Evolutionary conservation across 2,888 invertebrate genomes (phyloP), one percentile per base, ranked within the genome.

Genomic region (Chironomus riparius): DNA sequence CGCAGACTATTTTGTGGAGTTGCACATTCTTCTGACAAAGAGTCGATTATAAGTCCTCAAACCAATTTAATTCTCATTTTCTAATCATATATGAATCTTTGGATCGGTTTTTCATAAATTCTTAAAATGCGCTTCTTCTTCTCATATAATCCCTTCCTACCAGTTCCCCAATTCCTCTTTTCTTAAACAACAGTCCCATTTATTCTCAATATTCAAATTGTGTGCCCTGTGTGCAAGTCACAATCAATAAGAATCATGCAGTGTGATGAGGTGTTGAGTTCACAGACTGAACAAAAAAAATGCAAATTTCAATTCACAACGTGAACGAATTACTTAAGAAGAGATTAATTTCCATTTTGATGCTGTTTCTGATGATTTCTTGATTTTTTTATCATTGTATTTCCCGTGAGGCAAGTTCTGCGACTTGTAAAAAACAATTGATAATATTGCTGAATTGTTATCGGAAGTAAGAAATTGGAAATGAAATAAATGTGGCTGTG

Each of bases 211-310:
- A 38, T 10, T 38, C 38, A 38, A 38, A 38, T 10, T 38, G 1
- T 38, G 13, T 18, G 56, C 18, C n/a, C 56, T 56, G 56, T 15
- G 7, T 47, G 71, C 24, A 50, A 71, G 48, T 71, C 71, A 24
- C 38, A 62, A 18, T 62, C 72, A 72, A 72, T 62, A 47, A 72
- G 28, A 6, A 24, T 72, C 72, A 72, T 50, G 72, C 62, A 61
- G 72, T 47, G 72, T 38, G 72, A 72, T 72, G 72, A 72, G 62
- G 72, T 72, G 72, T 72, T 61, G 72, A 72, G 50, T 28, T 10
- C 22, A 72, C 10, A 38, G 38, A 10, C 7, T 38, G 38, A 21
- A 56, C 18, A 15, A 56, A 47, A n/a, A n/a, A 38, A 72, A 72
- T 72, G 72, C 72, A 72, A 72, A 72, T 72, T 72, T 71, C 38